phyloP scores from a whole-genome alignment of 1,140 invertebrate species.

The Camponotus pennsylvanicus region DNA sequence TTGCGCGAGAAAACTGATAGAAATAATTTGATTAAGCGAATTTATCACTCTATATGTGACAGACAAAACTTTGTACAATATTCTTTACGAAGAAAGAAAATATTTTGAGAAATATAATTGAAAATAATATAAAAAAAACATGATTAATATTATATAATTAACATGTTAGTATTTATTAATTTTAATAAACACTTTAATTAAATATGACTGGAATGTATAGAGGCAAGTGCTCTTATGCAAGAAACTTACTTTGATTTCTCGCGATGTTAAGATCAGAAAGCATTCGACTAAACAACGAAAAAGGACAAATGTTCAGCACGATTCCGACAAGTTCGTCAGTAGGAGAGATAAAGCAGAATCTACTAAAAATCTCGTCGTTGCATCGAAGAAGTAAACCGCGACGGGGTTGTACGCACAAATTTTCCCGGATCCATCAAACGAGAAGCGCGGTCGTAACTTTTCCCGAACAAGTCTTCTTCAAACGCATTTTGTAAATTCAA shows the following conservation, averaged over 20 bases:
- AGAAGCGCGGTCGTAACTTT: slow-evolving; percentile 34
- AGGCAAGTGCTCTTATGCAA: neutral
- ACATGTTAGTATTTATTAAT: slow-evolving; percentile 2
- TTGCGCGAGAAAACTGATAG: neutral
- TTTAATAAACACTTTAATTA: neutral
- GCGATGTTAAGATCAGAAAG: neutral
- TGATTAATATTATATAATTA: neutral
- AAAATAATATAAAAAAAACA: neutral
- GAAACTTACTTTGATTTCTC: slow-evolving; percentile 3
- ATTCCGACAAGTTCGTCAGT: slow-evolving; percentile 34
- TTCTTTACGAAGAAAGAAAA: neutral
- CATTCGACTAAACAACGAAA: neutral
- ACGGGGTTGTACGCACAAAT: slow-evolving; percentile 53
- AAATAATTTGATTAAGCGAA: neutral
- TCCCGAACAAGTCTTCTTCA: slow-evolving; percentile 18
- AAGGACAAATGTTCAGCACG: neutral
- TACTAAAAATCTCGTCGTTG: slow-evolving; percentile 6
- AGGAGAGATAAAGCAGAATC: neutral
- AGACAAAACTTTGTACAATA: neutral
- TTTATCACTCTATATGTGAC: neutral
- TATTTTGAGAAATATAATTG: neutral
- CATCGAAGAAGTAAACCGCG: slow-evolving; percentile 26
- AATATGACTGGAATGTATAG: neutral
- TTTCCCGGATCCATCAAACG: slow-evolving; percentile 42
- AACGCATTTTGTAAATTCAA: slow-evolving; percentile 55